These are phyloP conservation scores for Acanthisitta chloris DNA, from an alignment of 2,113 vertebrate genomes.

Conservation along the genomic window DNA sequence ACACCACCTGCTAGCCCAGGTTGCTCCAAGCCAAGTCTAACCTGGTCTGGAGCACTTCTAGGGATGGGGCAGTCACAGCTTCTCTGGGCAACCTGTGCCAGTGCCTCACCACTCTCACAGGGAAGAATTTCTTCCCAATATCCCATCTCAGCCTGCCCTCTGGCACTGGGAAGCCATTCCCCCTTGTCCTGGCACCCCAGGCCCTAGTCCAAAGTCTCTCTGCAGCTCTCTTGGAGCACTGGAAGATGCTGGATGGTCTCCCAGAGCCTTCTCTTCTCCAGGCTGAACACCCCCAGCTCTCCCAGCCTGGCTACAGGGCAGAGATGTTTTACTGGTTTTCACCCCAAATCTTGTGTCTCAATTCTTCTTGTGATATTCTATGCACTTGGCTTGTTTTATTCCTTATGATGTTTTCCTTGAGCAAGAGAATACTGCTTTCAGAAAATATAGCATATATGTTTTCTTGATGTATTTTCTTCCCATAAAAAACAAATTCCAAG, in stretches of 20 bases:
- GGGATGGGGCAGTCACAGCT: background rate
- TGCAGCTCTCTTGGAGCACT: background rate
- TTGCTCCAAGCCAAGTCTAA: background rate
- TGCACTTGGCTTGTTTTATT: rapidly evolving
- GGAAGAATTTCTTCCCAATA: rapidly evolving
- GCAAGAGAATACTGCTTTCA: background rate
- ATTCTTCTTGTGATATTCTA: background rate
- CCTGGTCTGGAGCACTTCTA: background rate
- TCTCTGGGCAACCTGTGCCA: background rate
- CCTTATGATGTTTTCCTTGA: background rate
- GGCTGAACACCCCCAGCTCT: background rate
- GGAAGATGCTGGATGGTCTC: too few species aligned
- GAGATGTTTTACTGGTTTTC: background rate
- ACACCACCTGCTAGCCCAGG: background rate
- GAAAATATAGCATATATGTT: background rate
- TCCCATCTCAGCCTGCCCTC: background rate
- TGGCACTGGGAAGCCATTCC: background rate
- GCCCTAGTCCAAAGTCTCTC: background rate
- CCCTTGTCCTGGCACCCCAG: background rate
- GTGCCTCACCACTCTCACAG: rapidly evolving
- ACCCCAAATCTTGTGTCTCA: background rate
- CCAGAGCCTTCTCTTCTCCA: background rate
- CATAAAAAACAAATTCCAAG: background rate
- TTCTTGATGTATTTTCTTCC: background rate
- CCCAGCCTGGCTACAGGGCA: background rate